Evolutionary conservation across 2,888 invertebrate genomes (phyloP).

Genomic region (Parascotia fuliginaria): DNA sequence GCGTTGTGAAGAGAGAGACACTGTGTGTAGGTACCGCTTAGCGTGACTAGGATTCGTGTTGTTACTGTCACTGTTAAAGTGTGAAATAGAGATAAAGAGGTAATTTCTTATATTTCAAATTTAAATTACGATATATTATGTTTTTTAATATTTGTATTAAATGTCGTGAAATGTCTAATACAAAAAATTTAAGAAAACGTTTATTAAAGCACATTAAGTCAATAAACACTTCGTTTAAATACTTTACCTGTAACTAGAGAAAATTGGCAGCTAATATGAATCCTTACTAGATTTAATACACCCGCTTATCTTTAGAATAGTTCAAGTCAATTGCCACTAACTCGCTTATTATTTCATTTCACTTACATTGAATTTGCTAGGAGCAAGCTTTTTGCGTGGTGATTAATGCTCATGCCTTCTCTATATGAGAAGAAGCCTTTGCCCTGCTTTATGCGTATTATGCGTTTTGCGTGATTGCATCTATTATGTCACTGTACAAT

Average conservation of each 20-base stretch:
- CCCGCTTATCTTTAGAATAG: background rate
- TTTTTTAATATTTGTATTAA: too few relatives aligned
- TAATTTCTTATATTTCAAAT: background rate
- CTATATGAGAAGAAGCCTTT: too few relatives aligned
- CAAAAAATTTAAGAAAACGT: too few relatives aligned
- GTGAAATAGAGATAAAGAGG: background rate
- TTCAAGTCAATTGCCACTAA: conserved; percentile 9
- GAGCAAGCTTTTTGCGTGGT: too few relatives aligned
- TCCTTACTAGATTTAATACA: background rate
- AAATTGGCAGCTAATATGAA: background rate
- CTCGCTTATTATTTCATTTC: conserved; percentile 5
- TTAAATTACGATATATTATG: background rate
- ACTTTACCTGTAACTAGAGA: background rate
- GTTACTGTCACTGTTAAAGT: conserved; percentile 29
- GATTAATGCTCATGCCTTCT: too few relatives aligned
- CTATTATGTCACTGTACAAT: conserved; percentile 8
- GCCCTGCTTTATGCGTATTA: too few relatives aligned
- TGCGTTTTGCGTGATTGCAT: conserved; percentile 10
- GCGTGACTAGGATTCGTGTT: conserved; percentile 27
- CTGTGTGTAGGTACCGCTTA: conserved; percentile 23
- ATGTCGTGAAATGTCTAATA: too few relatives aligned
- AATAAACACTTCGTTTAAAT: too few relatives aligned
- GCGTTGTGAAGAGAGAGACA: conserved; percentile 42
- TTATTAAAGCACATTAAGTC: too few relatives aligned
- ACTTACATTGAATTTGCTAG: too few relatives aligned